Percentiles rank a stretch among this genome's conserved stretches.
Evolutionary conservation across 2,113 vertebrate species (phyloP).

Genomic region (Orientallactaga bullata): DNA sequence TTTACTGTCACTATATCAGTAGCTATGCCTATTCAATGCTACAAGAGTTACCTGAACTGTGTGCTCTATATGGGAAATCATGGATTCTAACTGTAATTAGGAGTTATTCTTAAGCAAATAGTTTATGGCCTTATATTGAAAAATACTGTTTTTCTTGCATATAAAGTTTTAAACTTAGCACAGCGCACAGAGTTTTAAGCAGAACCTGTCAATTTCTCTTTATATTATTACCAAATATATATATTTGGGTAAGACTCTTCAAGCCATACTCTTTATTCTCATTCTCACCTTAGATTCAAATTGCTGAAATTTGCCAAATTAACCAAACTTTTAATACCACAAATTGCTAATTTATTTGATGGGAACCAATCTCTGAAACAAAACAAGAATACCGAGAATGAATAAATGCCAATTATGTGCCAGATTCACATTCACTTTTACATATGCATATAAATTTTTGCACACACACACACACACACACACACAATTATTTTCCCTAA

Average conservation of each 20-base stretch:
- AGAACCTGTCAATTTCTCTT: not conserved
- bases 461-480: not conserved
- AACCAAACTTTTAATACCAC: constrained; percentile 6
- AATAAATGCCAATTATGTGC: constrained; percentile 38
- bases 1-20: not conserved
- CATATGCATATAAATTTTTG: not conserved
- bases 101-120: not conserved
- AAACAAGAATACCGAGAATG: constrained; percentile 35
- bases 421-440: constrained; percentile 42
- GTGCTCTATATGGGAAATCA: not conserved
- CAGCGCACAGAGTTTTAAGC: not conserved
- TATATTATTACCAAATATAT: not conserved
- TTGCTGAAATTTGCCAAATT: not conserved
- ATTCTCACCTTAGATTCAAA: not conserved
- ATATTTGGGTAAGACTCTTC: not conserved
- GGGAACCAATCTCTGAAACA: constrained; percentile 26
- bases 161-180: not conserved
- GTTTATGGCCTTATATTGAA: not conserved
- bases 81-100: not conserved
- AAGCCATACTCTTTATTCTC: not conserved
- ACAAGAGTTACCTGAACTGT: not conserved
- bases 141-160: not conserved
- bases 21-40: not conserved
- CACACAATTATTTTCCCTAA: not conserved
- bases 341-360: constrained; percentile 47